Evolutionary conservation across 2,888 invertebrate species (phyloP).

Genomic region (Malthinus flaveolus): DNA sequence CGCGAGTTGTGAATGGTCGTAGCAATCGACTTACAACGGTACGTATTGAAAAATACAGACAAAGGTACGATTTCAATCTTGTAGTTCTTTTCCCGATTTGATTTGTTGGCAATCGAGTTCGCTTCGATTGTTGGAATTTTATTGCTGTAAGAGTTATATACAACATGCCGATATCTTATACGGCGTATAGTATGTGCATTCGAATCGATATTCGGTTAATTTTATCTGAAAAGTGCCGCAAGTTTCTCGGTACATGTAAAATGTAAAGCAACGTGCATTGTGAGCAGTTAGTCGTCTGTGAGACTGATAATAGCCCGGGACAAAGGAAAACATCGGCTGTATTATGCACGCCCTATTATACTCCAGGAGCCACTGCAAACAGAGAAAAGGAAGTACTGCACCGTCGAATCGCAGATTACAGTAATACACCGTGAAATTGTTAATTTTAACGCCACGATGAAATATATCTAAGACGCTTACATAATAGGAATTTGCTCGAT

Average conservation of each 20-base stretch:
- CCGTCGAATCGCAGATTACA: slow-evolving; percentile 31
- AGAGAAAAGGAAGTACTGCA: slow-evolving; percentile 30
- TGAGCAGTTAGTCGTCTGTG: slow-evolving; percentile 44
- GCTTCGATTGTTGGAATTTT: slow-evolving; percentile 43
- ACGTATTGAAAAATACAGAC: slow-evolving; percentile 47
- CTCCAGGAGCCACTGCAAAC: slow-evolving; percentile 29
- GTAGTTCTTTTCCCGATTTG: slow-evolving; percentile 45
- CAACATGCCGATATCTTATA: slow-evolving; percentile 14
- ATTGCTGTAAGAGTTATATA: slow-evolving; percentile 32
- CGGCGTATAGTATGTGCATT: slow-evolving; percentile 24
- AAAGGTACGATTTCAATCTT: slow-evolving; percentile 47
- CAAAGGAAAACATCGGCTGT: slow-evolving; percentile 30
- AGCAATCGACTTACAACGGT: slow-evolving; percentile 42
- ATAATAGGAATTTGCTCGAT: slow-evolving; percentile 35
- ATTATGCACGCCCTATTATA: slow-evolving; percentile 33
- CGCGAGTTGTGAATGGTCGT: slow-evolving; percentile 41
- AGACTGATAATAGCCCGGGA: slow-evolving; percentile 42
- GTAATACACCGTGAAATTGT: slow-evolving; percentile 38
- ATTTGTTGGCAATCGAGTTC: slow-evolving; percentile 47
- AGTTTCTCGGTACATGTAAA: slow-evolving; percentile 37
- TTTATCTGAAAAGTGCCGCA: slow-evolving; percentile 38
- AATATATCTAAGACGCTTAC: slow-evolving; percentile 34
- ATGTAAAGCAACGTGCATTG: slow-evolving; percentile 39
- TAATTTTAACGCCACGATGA: slow-evolving; percentile 36
- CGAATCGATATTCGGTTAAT: slow-evolving; percentile 38